Evolutionary conservation across 2,113 vertebrate genomes (phyloP).

Genomic region (Variabilichromis moorii): DNA sequence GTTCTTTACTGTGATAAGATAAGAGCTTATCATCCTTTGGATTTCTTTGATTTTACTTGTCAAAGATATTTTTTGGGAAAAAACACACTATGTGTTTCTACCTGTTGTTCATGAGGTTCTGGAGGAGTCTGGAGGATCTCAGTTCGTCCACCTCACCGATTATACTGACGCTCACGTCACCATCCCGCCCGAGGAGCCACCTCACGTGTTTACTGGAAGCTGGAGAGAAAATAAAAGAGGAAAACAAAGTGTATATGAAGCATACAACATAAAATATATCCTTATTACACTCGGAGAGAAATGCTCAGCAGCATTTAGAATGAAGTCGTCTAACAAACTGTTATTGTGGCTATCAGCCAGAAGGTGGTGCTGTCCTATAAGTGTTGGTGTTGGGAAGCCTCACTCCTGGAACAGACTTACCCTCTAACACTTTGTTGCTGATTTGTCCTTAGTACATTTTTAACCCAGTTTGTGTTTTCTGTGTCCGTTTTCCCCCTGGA

Average conservation of each 20-base stretch:
- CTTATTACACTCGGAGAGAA: background rate
- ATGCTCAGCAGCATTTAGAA: background rate
- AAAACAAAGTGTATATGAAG: background rate
- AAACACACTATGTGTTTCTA: background rate
- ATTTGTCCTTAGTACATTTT: background rate
- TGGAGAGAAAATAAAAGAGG: background rate
- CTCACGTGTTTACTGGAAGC: constrained; percentile 65
- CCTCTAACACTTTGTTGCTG: background rate
- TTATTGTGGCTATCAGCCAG: constrained; percentile 25
- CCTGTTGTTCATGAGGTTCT: constrained; percentile 48
- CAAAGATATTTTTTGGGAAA: background rate
- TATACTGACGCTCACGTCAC: constrained; percentile 66
- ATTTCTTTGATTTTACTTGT: background rate
- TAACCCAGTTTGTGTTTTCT: background rate
- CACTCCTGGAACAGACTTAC: background rate
- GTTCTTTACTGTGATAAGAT: background rate
- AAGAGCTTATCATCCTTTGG: background rate
- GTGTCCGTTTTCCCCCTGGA: background rate
- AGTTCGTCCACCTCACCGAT: constrained; percentile 67
- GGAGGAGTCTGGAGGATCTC: constrained; percentile 59
- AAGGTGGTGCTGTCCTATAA: constrained; percentile 52
- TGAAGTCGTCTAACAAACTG: background rate
- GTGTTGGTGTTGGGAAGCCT: background rate
- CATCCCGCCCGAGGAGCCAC: constrained; percentile 71
- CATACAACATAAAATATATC: background rate